Evolutionary conservation across 2,888 invertebrate genomes (phyloP).

Genomic region (Himalopsyche kuldschensis): DNA sequence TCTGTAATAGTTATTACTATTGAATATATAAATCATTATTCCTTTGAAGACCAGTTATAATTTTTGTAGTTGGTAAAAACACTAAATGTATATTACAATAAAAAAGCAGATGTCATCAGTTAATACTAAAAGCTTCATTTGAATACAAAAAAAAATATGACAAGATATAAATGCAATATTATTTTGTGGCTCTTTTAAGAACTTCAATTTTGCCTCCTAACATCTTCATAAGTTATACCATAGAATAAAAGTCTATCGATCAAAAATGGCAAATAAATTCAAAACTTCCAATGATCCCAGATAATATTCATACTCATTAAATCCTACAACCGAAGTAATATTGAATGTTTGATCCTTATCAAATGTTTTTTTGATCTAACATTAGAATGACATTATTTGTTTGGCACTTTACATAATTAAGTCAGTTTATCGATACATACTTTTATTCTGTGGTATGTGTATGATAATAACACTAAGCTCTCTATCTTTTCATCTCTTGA

Average conservation of each 20-base stretch:
- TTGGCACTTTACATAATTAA: not conserved
- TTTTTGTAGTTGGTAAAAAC: not conserved
- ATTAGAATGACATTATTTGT: not conserved
- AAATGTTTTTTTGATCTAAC: not conserved
- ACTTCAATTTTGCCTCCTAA: not conserved
- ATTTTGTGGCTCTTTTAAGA: not conserved
- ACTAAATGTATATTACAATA: not conserved
- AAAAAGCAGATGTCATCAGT: not conserved
- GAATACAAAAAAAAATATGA: not conserved
- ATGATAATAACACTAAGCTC: not conserved
- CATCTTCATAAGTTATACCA: not conserved
- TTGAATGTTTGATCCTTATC: too few species aligned
- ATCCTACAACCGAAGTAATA: too few species aligned
- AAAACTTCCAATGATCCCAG: not conserved
- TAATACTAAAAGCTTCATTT: not conserved
- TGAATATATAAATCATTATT: not conserved
- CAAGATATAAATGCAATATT: not conserved
- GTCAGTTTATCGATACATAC: not conserved
- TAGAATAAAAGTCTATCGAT: not conserved
- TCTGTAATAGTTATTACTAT: not conserved
- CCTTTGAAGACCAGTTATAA: not conserved
- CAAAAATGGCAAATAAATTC: not conserved
- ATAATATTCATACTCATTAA: not conserved
- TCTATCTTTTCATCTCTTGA: not conserved
- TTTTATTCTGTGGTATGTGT: not conserved